These are phyloP conservation scores for Abrostola triplasia DNA, from an alignment of 2,888 invertebrate species.

Conservation along the genomic window DNA sequence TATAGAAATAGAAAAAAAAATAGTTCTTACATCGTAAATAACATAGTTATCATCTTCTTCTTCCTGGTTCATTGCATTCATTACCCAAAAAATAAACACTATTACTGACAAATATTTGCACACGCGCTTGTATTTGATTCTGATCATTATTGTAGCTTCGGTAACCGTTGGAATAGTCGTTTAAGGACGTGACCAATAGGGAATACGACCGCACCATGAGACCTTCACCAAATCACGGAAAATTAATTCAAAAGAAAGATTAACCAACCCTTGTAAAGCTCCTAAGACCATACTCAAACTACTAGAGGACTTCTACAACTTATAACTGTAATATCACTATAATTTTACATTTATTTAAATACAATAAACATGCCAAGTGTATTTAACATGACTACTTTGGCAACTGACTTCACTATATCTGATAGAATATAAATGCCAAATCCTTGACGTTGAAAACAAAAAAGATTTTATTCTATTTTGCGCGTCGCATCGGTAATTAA, in stretches of 20 bases:
- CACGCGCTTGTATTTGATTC: constrained; percentile 28
- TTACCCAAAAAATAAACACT: constrained; percentile 11
- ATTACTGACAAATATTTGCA: constrained; percentile 7
- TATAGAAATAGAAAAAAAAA: neutral
- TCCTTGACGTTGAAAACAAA: constrained; percentile 1
- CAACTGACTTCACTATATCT: neutral
- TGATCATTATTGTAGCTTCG: constrained; percentile 21
- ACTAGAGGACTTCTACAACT: neutral
- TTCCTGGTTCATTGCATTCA: constrained; percentile 11
- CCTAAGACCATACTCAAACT: too few relatives aligned
- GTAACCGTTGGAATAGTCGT: neutral
- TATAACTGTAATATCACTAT: neutral
- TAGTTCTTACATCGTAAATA: constrained; percentile 30
- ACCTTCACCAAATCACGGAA: neutral
- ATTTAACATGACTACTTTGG: neutral
- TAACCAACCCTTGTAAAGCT: too few relatives aligned
- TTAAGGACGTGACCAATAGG: too few relatives aligned
- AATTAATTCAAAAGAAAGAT: too few relatives aligned
- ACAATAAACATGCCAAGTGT: neutral
- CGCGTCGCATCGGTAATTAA: too few relatives aligned
- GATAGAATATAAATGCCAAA: neutral
- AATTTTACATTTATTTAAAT: neutral
- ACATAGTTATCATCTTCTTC: constrained; percentile 8
- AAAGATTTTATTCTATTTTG: neutral
- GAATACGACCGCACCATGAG: neutral